These are phyloP conservation scores for Monochamus alternatus DNA, from an alignment of 2,888 invertebrate genomes.

Conservation along the genomic window DNA sequence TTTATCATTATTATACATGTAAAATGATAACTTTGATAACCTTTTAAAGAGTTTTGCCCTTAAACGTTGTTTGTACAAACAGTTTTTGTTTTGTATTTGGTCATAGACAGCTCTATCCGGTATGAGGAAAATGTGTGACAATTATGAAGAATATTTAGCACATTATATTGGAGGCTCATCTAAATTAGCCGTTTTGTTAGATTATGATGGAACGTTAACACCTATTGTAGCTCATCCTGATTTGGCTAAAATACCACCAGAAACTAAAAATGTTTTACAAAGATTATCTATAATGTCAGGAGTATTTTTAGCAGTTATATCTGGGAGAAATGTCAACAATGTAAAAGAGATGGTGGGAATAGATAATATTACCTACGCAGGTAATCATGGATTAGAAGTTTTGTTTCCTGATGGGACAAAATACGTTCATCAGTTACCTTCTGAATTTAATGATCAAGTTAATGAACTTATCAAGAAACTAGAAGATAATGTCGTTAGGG, in stretches of 20 bases:
- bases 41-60: no score
- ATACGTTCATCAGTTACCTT: slow-evolving; percentile 91
- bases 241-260: slow-evolving; percentile 86
- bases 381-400: slow-evolving; percentile 91
- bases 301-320: slow-evolving; percentile 88
- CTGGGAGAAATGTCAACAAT: slow-evolving; percentile 88
- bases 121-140: slow-evolving; percentile 30
- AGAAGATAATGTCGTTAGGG: slow-evolving; percentile 87
- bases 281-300: slow-evolving; percentile 87
- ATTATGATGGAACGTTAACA: slow-evolving; percentile 91
- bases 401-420: slow-evolving; percentile 91
- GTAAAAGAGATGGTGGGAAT: slow-evolving; percentile 93
- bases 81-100: no score
- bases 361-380: slow-evolving; percentile 90
- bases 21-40: no score
- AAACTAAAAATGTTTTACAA: slow-evolving; percentile 87
- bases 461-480: slow-evolving; percentile 82
- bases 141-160: slow-evolving; percentile 52
- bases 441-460: slow-evolving; percentile 85
- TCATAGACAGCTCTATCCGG: no score
- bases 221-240: slow-evolving; percentile 93
- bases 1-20: no score
- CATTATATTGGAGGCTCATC: slow-evolving; percentile 48
- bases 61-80: no score
- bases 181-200: slow-evolving; percentile 86